Base-by-base conservation (phyloP, 2,113 vertebrate species). In the Clarias magur region DNA sequence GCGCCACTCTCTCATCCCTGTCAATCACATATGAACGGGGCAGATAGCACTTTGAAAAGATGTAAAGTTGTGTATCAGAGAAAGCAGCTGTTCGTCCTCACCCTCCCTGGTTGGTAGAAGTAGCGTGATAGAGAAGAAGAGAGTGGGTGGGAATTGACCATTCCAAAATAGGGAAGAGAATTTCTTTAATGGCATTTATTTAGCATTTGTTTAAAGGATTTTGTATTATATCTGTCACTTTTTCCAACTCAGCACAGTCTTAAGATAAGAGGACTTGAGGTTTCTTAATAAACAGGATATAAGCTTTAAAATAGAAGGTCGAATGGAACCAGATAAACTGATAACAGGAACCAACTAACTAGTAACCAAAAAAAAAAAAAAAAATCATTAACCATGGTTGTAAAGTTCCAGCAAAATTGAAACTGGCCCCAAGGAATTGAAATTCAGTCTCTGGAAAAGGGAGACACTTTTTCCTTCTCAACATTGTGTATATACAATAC, bases 321-420 rank as follows among this genome's bases (percentile, higher is more conserved):
- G 38, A 23, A 21, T 4, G 10, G 75, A 78, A 78, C 15, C 15
- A 1, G 11, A n/a, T 78, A 75, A 48, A 53, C 38, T 73, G 70
- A 34, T 4, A 56, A 78, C 23, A 27, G 75, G 25, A 56, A 27
- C 2, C 10, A 38, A 72, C 75, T 16, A 56, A 48, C 48, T 48
- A 48, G 5, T 48, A 8, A 48, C 6, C 42, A 48, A 48, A 48
- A 3, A 3, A 56, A 27, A 6, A 57, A n/a, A 13, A 53, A 54
- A 78, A 25, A 79, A 54, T 79, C 53, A 79, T 79, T 79, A 56
- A 79, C 48, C n/a, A 79, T 25, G 75, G 25, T 79, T 79, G 23
- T n/a, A 11, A 76, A n/a, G 15, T n/a, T 76, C 53, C 21, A 23
- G 38, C 72, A 27, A 54, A 57, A 27, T 19, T 78, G 25, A 78